Conservation (phyloP, 2,888 invertebrate genomes). For the Dione vanillae region DNA sequence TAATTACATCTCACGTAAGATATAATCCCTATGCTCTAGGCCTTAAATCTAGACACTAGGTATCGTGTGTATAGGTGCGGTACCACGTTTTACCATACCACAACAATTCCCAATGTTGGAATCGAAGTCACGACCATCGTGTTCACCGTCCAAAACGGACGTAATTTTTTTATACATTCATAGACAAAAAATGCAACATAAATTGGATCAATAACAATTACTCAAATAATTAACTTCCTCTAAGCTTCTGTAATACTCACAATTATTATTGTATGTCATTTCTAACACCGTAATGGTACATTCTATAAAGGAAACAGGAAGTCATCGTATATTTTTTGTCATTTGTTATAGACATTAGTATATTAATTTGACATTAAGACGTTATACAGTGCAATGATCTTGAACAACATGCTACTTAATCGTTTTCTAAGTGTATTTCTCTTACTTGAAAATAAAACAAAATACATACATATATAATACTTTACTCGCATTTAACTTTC, state of each 20-base stretch:
- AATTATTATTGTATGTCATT: neutral
- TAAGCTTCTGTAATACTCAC: too few relatives aligned
- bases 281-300: neutral
- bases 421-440: neutral
- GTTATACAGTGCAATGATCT: neutral
- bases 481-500: too few relatives aligned
- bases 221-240: neutral
- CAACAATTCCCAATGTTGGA: neutral
- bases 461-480: too few relatives aligned
- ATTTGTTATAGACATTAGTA: slow-evolving; percentile 6
- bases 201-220: neutral
- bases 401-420: neutral
- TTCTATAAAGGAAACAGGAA: slow-evolving; percentile 3
- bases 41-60: too few relatives aligned
- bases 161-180: too few relatives aligned
- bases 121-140: neutral
- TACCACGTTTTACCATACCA: too few relatives aligned
- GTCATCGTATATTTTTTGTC: neutral
- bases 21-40: too few relatives aligned
- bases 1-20: too few relatives aligned
- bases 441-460: neutral
- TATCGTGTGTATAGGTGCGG: too few relatives aligned
- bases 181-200: too few relatives aligned
- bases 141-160: neutral
- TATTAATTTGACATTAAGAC: slow-evolving; percentile 20